Base-by-base conservation (phyloP, 2,113 vertebrate genomes). In the Cinclus mexicanus region DNA sequence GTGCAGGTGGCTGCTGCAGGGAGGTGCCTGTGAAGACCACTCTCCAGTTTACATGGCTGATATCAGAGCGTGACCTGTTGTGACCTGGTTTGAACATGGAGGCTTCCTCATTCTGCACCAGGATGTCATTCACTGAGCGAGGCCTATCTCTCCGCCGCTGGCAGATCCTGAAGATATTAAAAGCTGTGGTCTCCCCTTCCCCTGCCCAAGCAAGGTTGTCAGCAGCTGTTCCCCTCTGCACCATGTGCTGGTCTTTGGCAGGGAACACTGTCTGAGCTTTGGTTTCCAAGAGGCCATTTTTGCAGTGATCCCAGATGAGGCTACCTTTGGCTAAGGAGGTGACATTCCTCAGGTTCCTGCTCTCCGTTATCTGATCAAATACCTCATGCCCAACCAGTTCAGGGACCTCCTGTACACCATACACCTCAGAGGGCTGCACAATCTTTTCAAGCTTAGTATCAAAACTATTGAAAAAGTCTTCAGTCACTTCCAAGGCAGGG, bases 401-500 rank as follows among this genome's bases (percentile, higher is more conserved):
- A 0, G 99, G 99, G 49, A 98, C 98, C 50, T 99, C 99, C 93
- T 99, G 98, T 26, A 98, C 94, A 39, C 98, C 93, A 9, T 98
- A 98, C 20, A 98, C 98, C 41, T 98, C 98, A 23, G 97, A 96
- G 5, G 98, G 98, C 78, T 97, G 97, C 25, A 96, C 97, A 44
- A 97, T 97, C 90, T 98, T 98, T 75, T 98, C 98, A 83, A 94
- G 97, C 80, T 97, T 98, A 93, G 57, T 98, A 75, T 98, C 99
- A 84, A 99, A 98, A 88, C 96, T 98, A 97, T 97, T 99, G 96
- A 98, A 99, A 97, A 99, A 99, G 88, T 99, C 99, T 94, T 99
- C 99, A 2, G 99, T 99, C 68, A 99, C 99, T 97, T 99, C 99
- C 85, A 99, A 97, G 89, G 99, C 99, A 4, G 99, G 99, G 97